Conservation (phyloP, 2,113 vertebrate genomes). For the Xiphophorus couchianus region DNA sequence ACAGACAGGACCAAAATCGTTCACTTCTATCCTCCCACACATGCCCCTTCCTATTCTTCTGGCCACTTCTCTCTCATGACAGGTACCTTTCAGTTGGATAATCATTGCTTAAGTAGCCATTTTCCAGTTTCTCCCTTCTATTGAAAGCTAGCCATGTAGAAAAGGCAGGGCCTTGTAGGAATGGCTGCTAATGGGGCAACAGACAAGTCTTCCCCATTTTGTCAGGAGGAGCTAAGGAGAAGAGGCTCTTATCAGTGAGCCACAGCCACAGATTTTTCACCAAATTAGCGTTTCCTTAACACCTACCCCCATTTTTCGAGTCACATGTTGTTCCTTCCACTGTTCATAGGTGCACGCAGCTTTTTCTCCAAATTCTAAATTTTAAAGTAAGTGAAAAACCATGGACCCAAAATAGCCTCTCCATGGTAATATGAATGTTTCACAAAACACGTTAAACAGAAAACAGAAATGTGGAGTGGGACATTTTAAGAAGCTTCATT, state of each 20-base stretch:
- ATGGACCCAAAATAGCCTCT: neutral
- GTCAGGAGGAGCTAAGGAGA: conserved; percentile 65
- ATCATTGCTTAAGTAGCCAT: conserved; percentile 88
- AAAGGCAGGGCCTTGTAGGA: conserved; percentile 82
- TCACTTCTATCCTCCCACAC: conserved; percentile 78
- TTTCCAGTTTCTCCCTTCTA: conserved; percentile 86
- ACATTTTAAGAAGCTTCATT: no score
- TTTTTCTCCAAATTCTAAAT: conserved; percentile 34
- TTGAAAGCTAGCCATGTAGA: conserved; percentile 88
- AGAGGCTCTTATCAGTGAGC: conserved; percentile 87
- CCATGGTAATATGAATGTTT: neutral
- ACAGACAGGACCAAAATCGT: conserved; percentile 87
- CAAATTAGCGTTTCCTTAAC: conserved; percentile 69
- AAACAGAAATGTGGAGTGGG: no score
- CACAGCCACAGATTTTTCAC: conserved; percentile 82
- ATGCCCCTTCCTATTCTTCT: conserved; percentile 45
- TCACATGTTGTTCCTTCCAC: conserved; percentile 22
- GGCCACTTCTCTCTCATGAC: conserved; percentile 86
- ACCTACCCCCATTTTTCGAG: conserved; percentile 34
- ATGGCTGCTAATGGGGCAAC: conserved; percentile 88
- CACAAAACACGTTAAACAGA: conserved; percentile 2
- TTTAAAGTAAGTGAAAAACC: conserved; percentile 12
- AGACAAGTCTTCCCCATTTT: conserved; percentile 85
- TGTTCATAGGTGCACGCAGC: conserved; percentile 41
- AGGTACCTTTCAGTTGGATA: conserved; percentile 94